Evolutionary conservation across 2,888 invertebrate genomes (phyloP).

Genomic region (Dryobotodes eremita): DNA sequence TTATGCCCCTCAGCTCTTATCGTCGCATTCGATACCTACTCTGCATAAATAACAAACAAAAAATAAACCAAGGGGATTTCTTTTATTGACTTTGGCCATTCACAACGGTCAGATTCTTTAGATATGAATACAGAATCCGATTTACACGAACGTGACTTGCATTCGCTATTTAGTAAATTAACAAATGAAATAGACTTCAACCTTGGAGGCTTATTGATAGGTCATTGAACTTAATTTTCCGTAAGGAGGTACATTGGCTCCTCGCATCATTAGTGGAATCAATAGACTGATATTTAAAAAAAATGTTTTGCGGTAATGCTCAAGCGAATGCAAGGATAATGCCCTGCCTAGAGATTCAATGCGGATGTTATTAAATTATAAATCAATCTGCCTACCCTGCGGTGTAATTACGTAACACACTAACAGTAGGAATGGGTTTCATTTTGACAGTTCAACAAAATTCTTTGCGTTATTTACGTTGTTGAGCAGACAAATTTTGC

Average conservation of each 20-base stretch:
- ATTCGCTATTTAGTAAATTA: conserved; percentile 45
- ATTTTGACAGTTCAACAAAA: too few relatives aligned
- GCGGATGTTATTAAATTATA: conserved; percentile 17
- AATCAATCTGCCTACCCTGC: not conserved
- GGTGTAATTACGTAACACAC: too few relatives aligned
- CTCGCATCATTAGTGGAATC: conserved; percentile 67
- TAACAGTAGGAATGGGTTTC: too few relatives aligned
- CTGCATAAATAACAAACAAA: not conserved
- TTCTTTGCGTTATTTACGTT: too few relatives aligned
- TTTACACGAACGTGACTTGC: conserved; percentile 52
- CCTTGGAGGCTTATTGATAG: conserved; percentile 59
- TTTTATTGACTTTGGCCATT: conserved; percentile 24
- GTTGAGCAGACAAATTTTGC: too few relatives aligned
- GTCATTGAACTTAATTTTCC: conserved; percentile 60
- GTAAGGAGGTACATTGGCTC: conserved; percentile 47
- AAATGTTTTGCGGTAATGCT: conserved; percentile 28
- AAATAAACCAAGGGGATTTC: not conserved
- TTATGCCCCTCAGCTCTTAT: not conserved
- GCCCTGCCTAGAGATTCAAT: conserved; percentile 2
- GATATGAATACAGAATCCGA: conserved; percentile 28
- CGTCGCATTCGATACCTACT: not conserved
- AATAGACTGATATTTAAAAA: conserved; percentile 59
- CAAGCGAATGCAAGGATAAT: conserved; percentile 38
- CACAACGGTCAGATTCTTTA: conserved; percentile 15
- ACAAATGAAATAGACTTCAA: conserved; percentile 46